Conservation (phyloP, 2,797 vertebrate genomes). For the Hydrolagus colliei region DNA sequence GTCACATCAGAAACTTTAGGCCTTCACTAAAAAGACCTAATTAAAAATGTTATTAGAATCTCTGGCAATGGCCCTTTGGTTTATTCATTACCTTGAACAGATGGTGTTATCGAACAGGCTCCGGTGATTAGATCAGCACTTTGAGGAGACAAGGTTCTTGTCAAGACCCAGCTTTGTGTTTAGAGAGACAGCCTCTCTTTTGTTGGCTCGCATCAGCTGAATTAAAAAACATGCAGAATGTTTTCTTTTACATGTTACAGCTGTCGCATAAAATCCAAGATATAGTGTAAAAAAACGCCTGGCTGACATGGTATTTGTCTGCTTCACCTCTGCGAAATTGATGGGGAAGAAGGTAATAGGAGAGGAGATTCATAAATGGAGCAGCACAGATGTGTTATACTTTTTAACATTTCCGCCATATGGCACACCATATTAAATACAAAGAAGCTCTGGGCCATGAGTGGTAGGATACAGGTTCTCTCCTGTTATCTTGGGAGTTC, state of each 20-base stretch:
- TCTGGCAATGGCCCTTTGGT: conserved; percentile 14
- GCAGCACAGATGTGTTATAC: conserved; percentile 22
- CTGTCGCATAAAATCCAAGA: conserved; percentile 24
- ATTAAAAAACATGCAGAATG: neutral
- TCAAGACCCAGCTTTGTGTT: neutral
- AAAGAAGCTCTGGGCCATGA: neutral
- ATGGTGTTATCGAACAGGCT: conserved; percentile 25
- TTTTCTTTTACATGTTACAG: conserved; percentile 29
- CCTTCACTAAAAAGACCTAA: neutral
- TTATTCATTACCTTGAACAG: conserved; percentile 31
- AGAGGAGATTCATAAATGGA: conserved; percentile 21
- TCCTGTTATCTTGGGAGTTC: conserved; percentile 2
- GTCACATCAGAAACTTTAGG: conserved; percentile 1
- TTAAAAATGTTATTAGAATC: conserved; percentile 28
- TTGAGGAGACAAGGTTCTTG: conserved; percentile 26
- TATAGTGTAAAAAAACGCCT: conserved; percentile 13
- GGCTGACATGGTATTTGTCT: conserved; percentile 29
- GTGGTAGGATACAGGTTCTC: neutral
- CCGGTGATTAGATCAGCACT: conserved; percentile 26
- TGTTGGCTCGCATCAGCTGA: conserved; percentile 20
- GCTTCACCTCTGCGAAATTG: conserved; percentile 12
- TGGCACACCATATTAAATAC: conserved; percentile 7
- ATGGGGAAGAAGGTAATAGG: conserved; percentile 23
- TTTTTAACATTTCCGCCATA: conserved; percentile 13
- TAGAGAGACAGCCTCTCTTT: conserved; percentile 24